Evolutionary conservation across 2,113 vertebrate genomes (phyloP), one percentile per base, ranked within the genome.

Genomic region (Dicaeum eximium): DNA sequence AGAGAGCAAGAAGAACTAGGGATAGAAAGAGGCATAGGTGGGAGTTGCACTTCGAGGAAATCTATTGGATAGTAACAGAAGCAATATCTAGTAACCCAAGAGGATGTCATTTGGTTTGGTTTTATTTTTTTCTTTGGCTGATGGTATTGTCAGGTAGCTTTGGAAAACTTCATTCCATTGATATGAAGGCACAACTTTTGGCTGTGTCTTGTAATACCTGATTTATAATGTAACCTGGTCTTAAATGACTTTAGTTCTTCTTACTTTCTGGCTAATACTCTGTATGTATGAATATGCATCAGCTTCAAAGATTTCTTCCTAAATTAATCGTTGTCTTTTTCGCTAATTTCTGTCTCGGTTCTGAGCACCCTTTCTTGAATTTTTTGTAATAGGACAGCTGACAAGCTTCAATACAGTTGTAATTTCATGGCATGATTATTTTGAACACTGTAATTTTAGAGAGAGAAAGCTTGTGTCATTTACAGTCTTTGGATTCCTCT

Each of bases 71-170:
- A 44, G 20, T 77, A 69, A 44, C 22, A 57, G 37, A 66, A 70
- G 17, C 30, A 51, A 7, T 57, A 19, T 53, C 8, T 61, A 45
- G 21, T 66, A 82, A 40, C 5, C 8, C 0, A 1, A 7, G 40
- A 37, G 30, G 3, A 1, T 2, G 2, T 57, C 1, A 16, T 70
- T 62, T 64, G 5, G 25, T 66, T 65, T 61, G 1, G 8, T n/a
- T 64, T 45, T 3, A 1, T 24, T n/a, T 77, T 77, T 27, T 22
- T 11, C 24, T 69, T 84, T 80, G 23, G 13, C 13, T 37, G 30
- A 30, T 44, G 5, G 1, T 67, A 4, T 65, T 84, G 30, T 65
- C 45, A 47, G 11, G n/a, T 31, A 25, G 6, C 25, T 80, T 89
- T 23, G 77, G 40, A 77, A 64, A 56, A 64, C 8, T 8, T 69